Evolutionary conservation across 2,888 invertebrate species (phyloP).

Genomic region (Allygus modestus): DNA sequence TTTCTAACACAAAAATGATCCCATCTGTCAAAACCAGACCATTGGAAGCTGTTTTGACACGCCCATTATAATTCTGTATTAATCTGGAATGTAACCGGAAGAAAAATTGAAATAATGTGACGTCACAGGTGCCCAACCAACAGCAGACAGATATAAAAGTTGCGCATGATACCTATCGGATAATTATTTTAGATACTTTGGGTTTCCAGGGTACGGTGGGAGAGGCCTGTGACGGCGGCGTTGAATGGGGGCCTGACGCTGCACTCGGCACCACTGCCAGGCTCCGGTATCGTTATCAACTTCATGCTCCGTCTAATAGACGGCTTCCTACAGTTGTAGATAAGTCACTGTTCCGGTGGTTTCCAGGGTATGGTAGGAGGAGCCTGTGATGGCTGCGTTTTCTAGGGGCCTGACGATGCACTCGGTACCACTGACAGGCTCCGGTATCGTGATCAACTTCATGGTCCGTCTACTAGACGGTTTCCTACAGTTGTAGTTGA

Average conservation of each 20-base stretch:
- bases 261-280: background rate
- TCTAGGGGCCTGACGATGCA: background rate
- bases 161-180: no score
- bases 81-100: no score
- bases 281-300: slow-evolving; percentile 86
- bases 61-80: no score
- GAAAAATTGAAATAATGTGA: no score
- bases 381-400: background rate
- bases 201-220: slow-evolving; percentile 24
- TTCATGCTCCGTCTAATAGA: slow-evolving; percentile 90
- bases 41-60: no score
- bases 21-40: no score
- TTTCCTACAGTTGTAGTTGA: slow-evolving; percentile 77
- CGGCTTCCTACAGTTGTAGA: slow-evolving; percentile 78
- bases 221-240: background rate
- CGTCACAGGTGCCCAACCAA: no score
- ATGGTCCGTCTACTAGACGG: slow-evolving; percentile 88
- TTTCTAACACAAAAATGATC: no score
- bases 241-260: background rate
- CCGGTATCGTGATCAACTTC: slow-evolving; percentile 88
- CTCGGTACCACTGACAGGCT: slow-evolving; percentile 91
- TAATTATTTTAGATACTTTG: no score
- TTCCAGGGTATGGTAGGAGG: slow-evolving; percentile 23
- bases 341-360: no score
- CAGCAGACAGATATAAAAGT: no score